Evolutionary conservation across 2,113 vertebrate genomes (phyloP), one percentile per base, ranked within the genome.

Genomic region (Micronycteris hirsuta): DNA sequence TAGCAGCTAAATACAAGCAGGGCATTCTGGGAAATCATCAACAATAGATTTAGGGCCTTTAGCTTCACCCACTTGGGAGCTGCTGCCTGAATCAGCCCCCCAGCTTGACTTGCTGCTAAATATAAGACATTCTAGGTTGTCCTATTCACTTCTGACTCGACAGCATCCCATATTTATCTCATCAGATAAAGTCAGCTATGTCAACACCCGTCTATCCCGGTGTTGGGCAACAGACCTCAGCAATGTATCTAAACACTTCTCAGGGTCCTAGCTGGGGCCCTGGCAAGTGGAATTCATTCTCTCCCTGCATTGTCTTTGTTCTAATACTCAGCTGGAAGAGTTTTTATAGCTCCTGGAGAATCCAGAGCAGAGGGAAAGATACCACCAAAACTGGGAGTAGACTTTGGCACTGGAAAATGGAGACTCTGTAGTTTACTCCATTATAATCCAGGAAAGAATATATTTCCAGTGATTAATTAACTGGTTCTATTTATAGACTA

Each of bases 381-480:
- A 94, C 43, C 86, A 95, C 96, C 83, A 96, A 98, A 94, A 63
- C 73, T 92, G 83, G 93, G 92, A 96, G 92, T 89, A 85, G 41
- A 91, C 33, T 90, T 88, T 95, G 77, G 96, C 87, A 96, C 76
- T 73, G 97, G 91, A 96, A 97, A 97, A 96, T 91, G 93, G 85
- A 87, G 88, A 61, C 61, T 95, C 65, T 97, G 81, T 96, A 86
- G 97, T 95, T 91, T 93, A 92, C 91, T 95, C 95, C 68, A 94
- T 97, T 96, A 96, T 89, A 94, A 97, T 96, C 93, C 96, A 97
- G 93, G 93, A 93, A 95, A 87, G 96, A 98, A 97, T 91, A 56
- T 96, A 96, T 98, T 96, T 97, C 88, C 74, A 74, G 96, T 96
- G 91, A 97, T 97, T 97, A 97, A 97, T 97, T 97, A 97, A 97